Conservation (phyloP, 2,113 vertebrate genomes). For the Sorex araneus region DNA sequence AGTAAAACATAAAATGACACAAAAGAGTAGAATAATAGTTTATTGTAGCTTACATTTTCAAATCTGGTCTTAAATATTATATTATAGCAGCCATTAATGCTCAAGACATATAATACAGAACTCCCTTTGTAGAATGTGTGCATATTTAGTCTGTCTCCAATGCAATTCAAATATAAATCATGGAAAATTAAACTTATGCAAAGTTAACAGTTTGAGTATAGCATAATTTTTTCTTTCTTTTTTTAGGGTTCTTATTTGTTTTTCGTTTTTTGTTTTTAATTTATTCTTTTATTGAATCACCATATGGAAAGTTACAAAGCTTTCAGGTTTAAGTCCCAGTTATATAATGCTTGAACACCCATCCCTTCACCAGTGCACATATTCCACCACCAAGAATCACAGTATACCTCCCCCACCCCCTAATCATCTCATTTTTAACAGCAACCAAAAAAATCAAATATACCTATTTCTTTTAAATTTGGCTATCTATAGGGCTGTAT, state of each 20-base stretch:
- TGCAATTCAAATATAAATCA: not conserved
- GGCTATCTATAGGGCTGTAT: not conserved
- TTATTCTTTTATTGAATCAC: no score
- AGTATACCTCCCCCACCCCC: no score
- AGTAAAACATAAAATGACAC: not conserved
- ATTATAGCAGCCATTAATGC: not conserved
- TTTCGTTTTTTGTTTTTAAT: no score
- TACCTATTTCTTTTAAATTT: not conserved
- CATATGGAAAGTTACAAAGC: no score
- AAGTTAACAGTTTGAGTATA: not conserved
- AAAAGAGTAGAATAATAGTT: not conserved
- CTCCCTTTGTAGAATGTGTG: not conserved
- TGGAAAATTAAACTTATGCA: not conserved
- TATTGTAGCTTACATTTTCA: not conserved
- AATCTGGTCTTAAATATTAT: not conserved
- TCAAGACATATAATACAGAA: not conserved
- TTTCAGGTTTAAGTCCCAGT: no score
- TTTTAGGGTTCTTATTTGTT: no score
- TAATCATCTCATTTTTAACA: constrained; percentile 2
- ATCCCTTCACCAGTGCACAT: no score
- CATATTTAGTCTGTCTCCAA: not conserved
- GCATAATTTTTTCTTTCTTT: not conserved
- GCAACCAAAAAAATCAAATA: not conserved
- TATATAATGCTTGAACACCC: no score
- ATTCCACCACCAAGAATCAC: no score